These are phyloP conservation scores for Poecilia latipinna DNA, from an alignment of 2,113 vertebrate genomes.

Conservation along the genomic window DNA sequence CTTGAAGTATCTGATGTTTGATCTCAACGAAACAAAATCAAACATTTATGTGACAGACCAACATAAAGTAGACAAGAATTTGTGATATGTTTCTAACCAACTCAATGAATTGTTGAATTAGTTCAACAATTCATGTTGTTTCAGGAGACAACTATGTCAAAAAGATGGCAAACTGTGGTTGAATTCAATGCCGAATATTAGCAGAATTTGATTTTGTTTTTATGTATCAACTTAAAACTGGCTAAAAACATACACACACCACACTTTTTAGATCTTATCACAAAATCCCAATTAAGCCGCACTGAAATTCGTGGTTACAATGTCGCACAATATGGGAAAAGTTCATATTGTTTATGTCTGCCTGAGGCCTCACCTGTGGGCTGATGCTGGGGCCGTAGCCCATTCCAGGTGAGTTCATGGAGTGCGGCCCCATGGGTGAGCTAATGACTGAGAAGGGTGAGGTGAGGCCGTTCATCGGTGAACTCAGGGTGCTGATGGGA, in stretches of 20 bases:
- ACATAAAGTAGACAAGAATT: too few species aligned
- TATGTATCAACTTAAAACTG: not conserved
- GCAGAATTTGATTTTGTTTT: not conserved
- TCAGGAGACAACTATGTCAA: too few species aligned
- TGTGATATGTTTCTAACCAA: not conserved
- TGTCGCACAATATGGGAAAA: not conserved
- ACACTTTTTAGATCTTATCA: not conserved
- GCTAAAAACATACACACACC: too few species aligned
- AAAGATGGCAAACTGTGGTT: not conserved
- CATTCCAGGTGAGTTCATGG: conserved; percentile 91
- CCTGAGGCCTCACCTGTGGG: conserved; percentile 88
- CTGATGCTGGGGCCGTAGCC: conserved; percentile 90
- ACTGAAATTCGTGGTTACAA: not conserved
- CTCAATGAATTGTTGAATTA: not conserved
- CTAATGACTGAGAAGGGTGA: conserved; percentile 98
- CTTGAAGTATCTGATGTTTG: too few species aligned
- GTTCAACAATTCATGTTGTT: not conserved
- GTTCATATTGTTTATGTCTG: not conserved
- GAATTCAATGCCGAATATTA: not conserved
- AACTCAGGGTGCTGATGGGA: conserved; percentile 91
- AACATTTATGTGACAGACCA: too few species aligned
- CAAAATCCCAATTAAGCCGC: not conserved
- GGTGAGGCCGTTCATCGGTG: conserved; percentile 94
- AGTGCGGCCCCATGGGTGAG: conserved; percentile 93
- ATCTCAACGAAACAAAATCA: too few species aligned